Base-by-base conservation (phyloP, 1,140 invertebrate species). In the Lordiphosa mommai region DNA sequence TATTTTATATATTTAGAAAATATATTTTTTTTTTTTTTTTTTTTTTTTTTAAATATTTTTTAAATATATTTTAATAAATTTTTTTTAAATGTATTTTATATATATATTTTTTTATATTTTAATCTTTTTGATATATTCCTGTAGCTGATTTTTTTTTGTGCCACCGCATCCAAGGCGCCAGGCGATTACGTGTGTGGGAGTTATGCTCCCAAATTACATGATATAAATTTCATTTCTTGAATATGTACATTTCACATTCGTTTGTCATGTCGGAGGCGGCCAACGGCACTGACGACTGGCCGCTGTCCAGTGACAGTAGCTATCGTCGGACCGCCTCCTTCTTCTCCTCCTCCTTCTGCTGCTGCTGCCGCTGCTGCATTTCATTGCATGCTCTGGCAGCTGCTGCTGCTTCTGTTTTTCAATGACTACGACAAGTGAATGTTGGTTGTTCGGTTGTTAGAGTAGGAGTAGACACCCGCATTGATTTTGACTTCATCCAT, bases 201-300 rank as follows among this genome's bases (percentile, higher is more conserved):
- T 43, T 55, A 50, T 44, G 64, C 65, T 30, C 29, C 32, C 30
- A 69, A 69, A 69, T 69, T 59, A 69, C 66, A 65, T 60, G 66
- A 65, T 65, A 65, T 65, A 69, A 69, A 69, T 69, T 69, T 65
- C 56, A 65, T 58, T 68, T 68, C 43, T 37, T 30, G 47, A 57
- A 34, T 17, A 56, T 38, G 30, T 32, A 57, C 40, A 56, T 68
- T 64, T 53, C 49, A 67, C 44, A 44, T 69, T 53, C 36, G 59
- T 47, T 51, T 29, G 38, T 41, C 38, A 10, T 46, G 32, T 8
- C 5, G 30, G 20, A 29, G 16, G 10, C 16, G 20, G 30, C 27
- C 20, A 27, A 23, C 10, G 14, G 2, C 36, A 30, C 6, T 38
- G 14, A 52, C 14, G 29, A 33, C 50, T 34, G 17, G 36, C 40